Evolutionary conservation across 2,888 invertebrate genomes (phyloP).

Genomic region (Bombylius discolor): DNA sequence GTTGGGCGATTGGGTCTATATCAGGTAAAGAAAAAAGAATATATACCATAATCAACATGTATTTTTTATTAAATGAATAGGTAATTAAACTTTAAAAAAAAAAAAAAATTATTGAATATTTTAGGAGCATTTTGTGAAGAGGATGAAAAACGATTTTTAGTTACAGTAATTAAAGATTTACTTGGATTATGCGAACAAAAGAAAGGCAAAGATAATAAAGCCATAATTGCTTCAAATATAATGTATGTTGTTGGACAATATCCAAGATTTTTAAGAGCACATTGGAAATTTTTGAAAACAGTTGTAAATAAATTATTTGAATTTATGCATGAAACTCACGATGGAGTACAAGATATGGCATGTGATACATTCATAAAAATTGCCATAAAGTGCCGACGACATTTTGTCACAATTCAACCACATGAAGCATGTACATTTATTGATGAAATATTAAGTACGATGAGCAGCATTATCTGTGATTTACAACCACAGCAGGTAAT

Average conservation of each 20-base stretch:
- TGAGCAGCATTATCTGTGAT: conserved; percentile 97
- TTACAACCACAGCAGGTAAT: conserved; percentile 89
- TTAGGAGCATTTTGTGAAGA: conserved; percentile 88
- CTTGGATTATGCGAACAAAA: conserved; percentile 97
- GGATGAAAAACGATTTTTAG: conserved; percentile 96
- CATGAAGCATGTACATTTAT: conserved; percentile 97
- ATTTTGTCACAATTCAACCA: conserved; percentile 92
- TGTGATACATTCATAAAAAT: conserved; percentile 99
- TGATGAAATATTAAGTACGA: conserved; percentile 92
- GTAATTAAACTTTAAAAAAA: too few species aligned
- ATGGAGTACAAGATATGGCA: conserved; percentile 99
- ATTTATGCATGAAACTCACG: conserved; percentile 99
- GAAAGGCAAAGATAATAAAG: conserved; percentile 96
- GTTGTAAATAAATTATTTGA: conserved; percentile 99
- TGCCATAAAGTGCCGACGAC: conserved; percentile 92
- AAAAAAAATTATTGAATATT: conserved; percentile 1
- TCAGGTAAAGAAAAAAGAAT: conserved; percentile 47
- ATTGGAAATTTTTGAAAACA: conserved; percentile 99
- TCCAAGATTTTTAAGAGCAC: conserved; percentile 94
- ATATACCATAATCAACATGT: background rate
- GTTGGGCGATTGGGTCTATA: conserved; percentile 99
- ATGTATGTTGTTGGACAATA: conserved; percentile 99
- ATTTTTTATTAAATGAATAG: background rate
- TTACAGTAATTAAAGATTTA: conserved; percentile 96
- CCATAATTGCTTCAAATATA: conserved; percentile 98